These are phyloP conservation scores for Catostomus latipinnis DNA, from an alignment of 2,797 vertebrate species.

Conservation along the genomic window DNA sequence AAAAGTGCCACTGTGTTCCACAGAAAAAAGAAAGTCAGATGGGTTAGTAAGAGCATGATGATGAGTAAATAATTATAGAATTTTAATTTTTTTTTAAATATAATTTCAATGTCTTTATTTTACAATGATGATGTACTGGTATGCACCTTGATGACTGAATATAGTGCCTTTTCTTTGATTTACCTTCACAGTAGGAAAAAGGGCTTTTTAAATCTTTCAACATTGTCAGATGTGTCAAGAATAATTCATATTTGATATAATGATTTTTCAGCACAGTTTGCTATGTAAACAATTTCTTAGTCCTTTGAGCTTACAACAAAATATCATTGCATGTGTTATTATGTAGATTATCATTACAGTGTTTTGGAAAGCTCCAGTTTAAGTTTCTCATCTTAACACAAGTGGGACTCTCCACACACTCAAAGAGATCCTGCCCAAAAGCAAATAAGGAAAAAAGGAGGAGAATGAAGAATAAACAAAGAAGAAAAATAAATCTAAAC, in stretches of 20 bases:
- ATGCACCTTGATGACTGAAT: too few relatives aligned
- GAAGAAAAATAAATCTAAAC: slow-evolving; percentile 42
- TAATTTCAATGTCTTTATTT: too few relatives aligned
- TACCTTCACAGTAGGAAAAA: too few relatives aligned
- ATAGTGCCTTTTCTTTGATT: too few relatives aligned
- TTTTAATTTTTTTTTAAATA: too few relatives aligned
- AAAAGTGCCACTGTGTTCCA: too few relatives aligned
- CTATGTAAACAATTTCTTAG: background rate
- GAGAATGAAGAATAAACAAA: background rate
- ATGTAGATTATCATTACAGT: background rate
- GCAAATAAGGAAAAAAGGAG: slow-evolving; percentile 21
- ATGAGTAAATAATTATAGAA: too few relatives aligned
- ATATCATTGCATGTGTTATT: background rate
- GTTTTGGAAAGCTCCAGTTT: background rate
- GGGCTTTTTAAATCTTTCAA: background rate
- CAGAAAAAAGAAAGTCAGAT: too few relatives aligned
- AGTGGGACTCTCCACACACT: slow-evolving; percentile 10
- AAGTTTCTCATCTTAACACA: slow-evolving; percentile 30
- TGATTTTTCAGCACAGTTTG: background rate
- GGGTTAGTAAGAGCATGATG: too few relatives aligned
- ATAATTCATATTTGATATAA: background rate
- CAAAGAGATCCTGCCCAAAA: slow-evolving; percentile 27
- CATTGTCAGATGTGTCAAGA: slow-evolving; percentile 12
- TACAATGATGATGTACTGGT: too few relatives aligned
- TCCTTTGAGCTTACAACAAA: background rate